These are phyloP conservation scores for Sebastes trivittatus DNA, from an alignment of 2,797 vertebrate species.

Conservation along the genomic window DNA sequence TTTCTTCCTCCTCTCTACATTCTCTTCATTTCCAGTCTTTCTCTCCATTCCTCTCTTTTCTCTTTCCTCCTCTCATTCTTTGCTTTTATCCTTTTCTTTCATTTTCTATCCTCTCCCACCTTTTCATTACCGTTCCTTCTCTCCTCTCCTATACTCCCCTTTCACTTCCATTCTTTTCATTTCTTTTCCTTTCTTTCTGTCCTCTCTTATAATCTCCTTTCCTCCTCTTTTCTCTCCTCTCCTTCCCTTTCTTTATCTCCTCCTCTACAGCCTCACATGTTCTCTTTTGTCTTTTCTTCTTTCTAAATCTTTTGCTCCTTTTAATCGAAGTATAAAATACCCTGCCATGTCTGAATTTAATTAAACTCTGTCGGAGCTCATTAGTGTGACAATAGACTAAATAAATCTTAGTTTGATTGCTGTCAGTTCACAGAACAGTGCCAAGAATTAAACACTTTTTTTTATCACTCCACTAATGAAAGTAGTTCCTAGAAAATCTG, in stretches of 20 bases:
- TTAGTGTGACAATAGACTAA: background rate
- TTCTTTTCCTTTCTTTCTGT: background rate
- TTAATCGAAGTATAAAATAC: background rate
- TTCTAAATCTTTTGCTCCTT: background rate
- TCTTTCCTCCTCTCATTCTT: background rate
- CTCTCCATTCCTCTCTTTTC: background rate
- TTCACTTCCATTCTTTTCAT: background rate
- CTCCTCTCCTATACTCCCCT: background rate
- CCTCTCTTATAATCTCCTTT: background rate
- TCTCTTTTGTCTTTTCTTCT: background rate
- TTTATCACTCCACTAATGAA: slow-evolving; percentile 30
- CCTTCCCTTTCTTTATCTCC: background rate
- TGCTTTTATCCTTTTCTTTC: too few species aligned
- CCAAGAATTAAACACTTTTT: background rate
- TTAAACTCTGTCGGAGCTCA: slow-evolving; percentile 9
- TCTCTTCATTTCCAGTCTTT: background rate
- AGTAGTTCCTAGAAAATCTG: slow-evolving; percentile 21
- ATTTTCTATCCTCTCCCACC: too few species aligned
- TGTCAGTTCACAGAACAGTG: background rate
- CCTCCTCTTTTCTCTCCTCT: background rate
- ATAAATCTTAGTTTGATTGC: background rate
- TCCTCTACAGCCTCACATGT: background rate
- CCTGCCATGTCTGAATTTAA: slow-evolving; percentile 5
- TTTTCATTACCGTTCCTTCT: background rate
- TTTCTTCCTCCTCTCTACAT: background rate